Evolutionary conservation across 1,140 invertebrate genomes (phyloP), one percentile per base, ranked within the genome.

Genomic region (Nylanderia fulva): DNA sequence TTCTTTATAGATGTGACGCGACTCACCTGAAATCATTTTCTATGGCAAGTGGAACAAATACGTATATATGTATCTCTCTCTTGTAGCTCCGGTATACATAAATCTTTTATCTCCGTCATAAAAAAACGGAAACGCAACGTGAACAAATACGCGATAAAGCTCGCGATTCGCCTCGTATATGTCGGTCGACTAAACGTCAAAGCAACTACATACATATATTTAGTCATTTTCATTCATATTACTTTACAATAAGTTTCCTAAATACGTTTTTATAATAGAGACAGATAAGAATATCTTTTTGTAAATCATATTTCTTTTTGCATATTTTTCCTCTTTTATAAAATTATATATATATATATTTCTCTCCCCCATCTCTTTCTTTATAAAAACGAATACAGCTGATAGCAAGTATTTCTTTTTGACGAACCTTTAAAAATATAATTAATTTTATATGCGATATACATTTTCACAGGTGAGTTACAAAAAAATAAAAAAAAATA

Each of bases 91-190:
- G n/a, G 8, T 29, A 48, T 48, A 48, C 21, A 15, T 18, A 24
- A 48, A 15, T 69, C 66, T 69, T 52, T 69, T 69, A 69, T 69
- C 66, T 52, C 29, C 24, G 33, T 39, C 71, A 39, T 56, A 74
- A 74, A 74, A n/a, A 74, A 74, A 58, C 52, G 71, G 71, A 74
- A 58, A 74, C 52, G 52, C 71, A 58, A 74, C 29, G 71, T 74
- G 52, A 39, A 56, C 52, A 56, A 74, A 39, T 21, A 33, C 11
- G 33, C n/a, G 71, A 74, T 74, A 58, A 36, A 74, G 11, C 33
- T 58, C 5, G 52, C 33, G 54, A 56, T 56, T 74, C 52, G 33
- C 33, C 52, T 74, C 48, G 24, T 27, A 24, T 48, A 45, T 39
- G 13, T 27, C 52, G 6, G 33, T 29, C 33, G 71, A 39, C 52